Evolutionary conservation across 2,797 vertebrate species (phyloP).

Genomic region (Todus mexicanus): DNA sequence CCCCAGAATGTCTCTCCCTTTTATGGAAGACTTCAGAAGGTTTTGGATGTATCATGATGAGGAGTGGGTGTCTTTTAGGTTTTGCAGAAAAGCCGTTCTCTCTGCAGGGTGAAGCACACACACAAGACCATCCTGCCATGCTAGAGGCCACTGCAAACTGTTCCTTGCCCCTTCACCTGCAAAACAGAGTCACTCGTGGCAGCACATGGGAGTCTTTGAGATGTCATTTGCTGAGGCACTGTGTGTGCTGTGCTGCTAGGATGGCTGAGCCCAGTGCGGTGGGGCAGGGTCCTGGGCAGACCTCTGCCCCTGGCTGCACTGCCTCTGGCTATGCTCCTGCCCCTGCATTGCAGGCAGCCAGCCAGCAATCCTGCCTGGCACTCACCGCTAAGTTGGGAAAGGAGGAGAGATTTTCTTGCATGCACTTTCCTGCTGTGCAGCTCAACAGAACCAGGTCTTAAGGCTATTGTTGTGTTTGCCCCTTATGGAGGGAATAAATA

Average conservation of each 20-base stretch:
- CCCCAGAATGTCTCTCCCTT: not conserved
- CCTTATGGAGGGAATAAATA: not conserved
- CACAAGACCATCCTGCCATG: no score
- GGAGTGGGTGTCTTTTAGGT: not conserved
- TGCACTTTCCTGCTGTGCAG: not conserved
- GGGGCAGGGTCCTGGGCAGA: not conserved
- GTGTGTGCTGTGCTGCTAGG: accelerated
- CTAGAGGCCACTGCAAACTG: not conserved
- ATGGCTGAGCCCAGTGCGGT: accelerated
- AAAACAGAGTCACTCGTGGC: not conserved
- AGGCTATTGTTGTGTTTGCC: constrained; percentile 1
- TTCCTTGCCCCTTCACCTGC: not conserved
- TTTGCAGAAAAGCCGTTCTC: not conserved
- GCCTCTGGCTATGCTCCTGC: accelerated
- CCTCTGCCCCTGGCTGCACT: not conserved
- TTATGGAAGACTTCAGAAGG: not conserved
- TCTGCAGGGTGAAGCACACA: not conserved
- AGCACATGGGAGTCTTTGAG: not conserved
- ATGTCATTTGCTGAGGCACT: not conserved
- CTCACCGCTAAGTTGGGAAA: accelerated
- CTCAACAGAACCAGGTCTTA: not conserved
- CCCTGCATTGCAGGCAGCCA: not conserved
- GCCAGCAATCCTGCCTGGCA: not conserved
- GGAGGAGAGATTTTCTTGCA: not conserved
- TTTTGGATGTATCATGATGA: not conserved